Percentiles rank a stretch among this genome's conserved stretches.
Evolutionary conservation across 1,140 invertebrate genomes (phyloP).

Genomic region (Ostrea denselamellosa): DNA sequence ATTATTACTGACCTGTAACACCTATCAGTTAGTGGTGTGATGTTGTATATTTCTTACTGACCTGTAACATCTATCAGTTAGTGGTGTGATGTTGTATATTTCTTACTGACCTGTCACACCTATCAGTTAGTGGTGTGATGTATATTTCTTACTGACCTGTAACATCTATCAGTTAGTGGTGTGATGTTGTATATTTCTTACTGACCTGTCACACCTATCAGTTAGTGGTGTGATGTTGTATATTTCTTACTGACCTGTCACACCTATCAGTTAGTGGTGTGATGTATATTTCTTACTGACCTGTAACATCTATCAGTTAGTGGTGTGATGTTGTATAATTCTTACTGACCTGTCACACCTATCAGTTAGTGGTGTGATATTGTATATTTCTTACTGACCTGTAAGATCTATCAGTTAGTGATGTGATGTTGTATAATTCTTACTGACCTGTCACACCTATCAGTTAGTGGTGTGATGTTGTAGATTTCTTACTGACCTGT

Average conservation of each 20-base stretch:
- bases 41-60: conserved; percentile 59
- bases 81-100: conserved; percentile 77
- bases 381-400: conserved; percentile 62
- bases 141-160: conserved; percentile 66
- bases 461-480: conserved; percentile 79
- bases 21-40: conserved; percentile 78
- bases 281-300: conserved; percentile 66
- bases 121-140: conserved; percentile 79
- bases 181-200: conserved; percentile 71
- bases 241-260: conserved; percentile 68
- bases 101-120: conserved; percentile 74
- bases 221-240: conserved; percentile 79
- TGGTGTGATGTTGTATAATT: conserved; percentile 76
- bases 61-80: conserved; percentile 79
- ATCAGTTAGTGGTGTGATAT: conserved; percentile 79
- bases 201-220: conserved; percentile 77
- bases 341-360: conserved; percentile 75
- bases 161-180: conserved; percentile 78
- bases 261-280: conserved; percentile 79
- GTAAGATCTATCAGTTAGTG: conserved; percentile 79
- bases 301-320: conserved; percentile 79
- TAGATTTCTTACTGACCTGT: conserved; percentile 66
- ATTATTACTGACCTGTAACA: conserved; percentile 73
- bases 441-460: conserved; percentile 76
- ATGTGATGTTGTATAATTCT: conserved; percentile 73